Percentiles rank a stretch among this genome's conserved stretches.
Evolutionary conservation across 2,113 vertebrate species (phyloP).

Genomic region (Electrona antarctica): DNA sequence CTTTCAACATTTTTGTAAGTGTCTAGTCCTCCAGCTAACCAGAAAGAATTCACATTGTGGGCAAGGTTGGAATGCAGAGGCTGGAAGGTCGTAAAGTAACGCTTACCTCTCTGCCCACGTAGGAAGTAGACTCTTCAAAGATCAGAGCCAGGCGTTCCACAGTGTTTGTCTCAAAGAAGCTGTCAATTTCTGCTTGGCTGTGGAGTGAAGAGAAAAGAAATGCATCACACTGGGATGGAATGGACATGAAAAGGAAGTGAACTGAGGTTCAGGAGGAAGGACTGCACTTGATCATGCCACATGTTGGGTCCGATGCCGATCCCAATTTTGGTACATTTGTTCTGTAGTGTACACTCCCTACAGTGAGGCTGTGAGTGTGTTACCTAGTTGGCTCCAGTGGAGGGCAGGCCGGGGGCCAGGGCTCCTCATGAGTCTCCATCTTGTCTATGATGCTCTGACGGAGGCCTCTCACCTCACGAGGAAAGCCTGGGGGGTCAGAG

Average conservation of each 20-base stretch:
- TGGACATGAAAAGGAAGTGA: too few relatives aligned
- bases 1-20: too few relatives aligned
- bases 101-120: constrained; percentile 90
- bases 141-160: constrained; percentile 85
- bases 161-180: constrained; percentile 84
- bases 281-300: too few relatives aligned
- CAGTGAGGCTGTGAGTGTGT: not conserved
- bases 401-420: constrained; percentile 86
- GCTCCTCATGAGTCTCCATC: constrained; percentile 79
- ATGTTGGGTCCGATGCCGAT: too few relatives aligned
- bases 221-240: not conserved
- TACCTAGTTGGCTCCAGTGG: constrained; percentile 87
- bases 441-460: constrained; percentile 81
- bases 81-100: not conserved
- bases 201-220: not conserved
- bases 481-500: constrained; percentile 41
- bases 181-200: constrained; percentile 82
- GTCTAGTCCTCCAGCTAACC: too few relatives aligned
- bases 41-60: not conserved
- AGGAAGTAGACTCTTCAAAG: constrained; percentile 85
- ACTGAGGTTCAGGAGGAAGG: too few relatives aligned
- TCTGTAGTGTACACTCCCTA: too few relatives aligned
- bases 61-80: not conserved
- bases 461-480: constrained; percentile 61
- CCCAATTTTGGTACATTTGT: too few relatives aligned